Percentiles rank a stretch among this genome's conserved stretches.
These are phyloP conservation scores for Gerris buenoi DNA, from an alignment of 1,140 invertebrate species.

Conservation along the genomic window DNA sequence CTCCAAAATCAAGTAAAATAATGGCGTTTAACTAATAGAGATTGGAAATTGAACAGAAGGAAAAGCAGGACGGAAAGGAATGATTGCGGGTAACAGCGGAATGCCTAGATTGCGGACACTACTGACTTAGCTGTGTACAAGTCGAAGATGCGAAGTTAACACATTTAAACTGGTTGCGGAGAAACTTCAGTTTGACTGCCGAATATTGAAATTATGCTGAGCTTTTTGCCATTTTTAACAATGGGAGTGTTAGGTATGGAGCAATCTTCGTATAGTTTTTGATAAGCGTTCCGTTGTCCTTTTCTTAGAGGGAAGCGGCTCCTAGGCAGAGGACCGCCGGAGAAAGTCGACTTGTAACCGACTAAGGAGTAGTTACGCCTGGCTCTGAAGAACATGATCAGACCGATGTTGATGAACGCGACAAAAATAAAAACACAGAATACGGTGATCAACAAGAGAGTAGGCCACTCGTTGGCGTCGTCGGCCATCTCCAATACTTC, in stretches of 20 bases:
- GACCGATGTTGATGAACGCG: neutral
- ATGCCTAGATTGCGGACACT: too few relatives aligned
- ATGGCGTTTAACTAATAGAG: too few relatives aligned
- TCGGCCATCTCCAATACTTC: neutral
- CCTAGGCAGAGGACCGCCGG: neutral
- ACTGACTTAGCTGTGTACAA: too few relatives aligned
- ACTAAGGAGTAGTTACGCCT: neutral
- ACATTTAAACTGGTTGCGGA: neutral
- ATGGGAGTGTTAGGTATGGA: neutral
- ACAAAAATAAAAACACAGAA: neutral
- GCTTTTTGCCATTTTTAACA: neutral
- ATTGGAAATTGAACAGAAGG: too few relatives aligned
- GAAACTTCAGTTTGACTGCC: neutral
- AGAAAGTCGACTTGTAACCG: neutral
- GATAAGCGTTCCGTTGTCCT: neutral
- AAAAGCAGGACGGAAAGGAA: too few relatives aligned
- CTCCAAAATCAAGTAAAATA: too few relatives aligned
- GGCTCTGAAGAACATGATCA: neutral
- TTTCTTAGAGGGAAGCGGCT: neutral
- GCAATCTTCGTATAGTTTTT: conserved; percentile 3
- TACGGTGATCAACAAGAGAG: neutral
- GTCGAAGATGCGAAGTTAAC: too few relatives aligned
- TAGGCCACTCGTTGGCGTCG: neutral
- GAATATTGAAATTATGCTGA: neutral
- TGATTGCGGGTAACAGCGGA: too few relatives aligned